Conservation (phyloP, 2,113 vertebrate species). For the Poeciliopsis occidentalis region DNA sequence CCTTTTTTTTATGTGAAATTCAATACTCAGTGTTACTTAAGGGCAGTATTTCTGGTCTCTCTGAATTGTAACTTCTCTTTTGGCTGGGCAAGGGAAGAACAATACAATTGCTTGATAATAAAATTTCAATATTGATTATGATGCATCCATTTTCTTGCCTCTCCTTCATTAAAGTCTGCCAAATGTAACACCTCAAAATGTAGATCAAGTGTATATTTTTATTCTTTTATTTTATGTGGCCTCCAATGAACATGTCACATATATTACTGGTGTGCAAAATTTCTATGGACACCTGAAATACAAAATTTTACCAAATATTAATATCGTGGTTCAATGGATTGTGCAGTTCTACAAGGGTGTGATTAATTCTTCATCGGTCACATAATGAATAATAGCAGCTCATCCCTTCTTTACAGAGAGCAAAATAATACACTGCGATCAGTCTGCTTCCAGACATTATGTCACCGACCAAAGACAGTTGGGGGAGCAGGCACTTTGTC, state of each 20-base stretch:
- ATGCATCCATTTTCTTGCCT: background rate
- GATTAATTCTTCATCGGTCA: conserved; percentile 48
- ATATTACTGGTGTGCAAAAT: background rate
- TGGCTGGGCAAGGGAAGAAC: conserved; percentile 9
- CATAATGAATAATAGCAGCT: conserved; percentile 22
- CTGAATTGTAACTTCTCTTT: conserved; percentile 32
- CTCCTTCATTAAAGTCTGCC: background rate
- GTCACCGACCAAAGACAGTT: conserved; percentile 58
- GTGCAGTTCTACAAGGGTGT: conserved; percentile 7
- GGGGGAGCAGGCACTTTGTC: conserved; percentile 54
- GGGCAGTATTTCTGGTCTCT: conserved; percentile 43
- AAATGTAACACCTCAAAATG: background rate
- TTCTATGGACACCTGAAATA: background rate
- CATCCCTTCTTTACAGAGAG: conserved; percentile 47
- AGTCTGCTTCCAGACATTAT: conserved; percentile 59
- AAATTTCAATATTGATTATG: background rate
- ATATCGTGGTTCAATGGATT: background rate
- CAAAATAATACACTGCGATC: conserved; percentile 50
- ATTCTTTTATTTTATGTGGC: background rate
- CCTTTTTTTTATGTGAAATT: conserved; percentile 17
- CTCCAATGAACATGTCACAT: background rate
- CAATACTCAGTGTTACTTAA: conserved; percentile 45
- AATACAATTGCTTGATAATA: background rate
- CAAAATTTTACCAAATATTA: background rate
- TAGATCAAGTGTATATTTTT: background rate